A percentile compares a stretch with the other conserved stretches of the same genome.
Conservation (phyloP, 2,888 invertebrate species). For the Andrena fulva region DNA sequence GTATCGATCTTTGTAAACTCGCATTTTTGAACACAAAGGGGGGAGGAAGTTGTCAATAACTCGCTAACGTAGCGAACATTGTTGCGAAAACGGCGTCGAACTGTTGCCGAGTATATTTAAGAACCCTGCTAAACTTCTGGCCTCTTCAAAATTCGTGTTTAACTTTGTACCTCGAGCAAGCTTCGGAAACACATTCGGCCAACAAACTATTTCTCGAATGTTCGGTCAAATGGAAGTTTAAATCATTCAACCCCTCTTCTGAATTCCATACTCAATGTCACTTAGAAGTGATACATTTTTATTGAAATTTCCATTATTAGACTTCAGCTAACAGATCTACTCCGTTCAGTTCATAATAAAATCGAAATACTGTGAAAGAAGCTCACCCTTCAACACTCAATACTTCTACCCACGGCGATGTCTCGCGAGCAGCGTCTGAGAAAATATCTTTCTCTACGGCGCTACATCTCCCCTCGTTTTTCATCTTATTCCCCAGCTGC, state of each 20-base stretch:
- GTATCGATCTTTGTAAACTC: conserved; percentile 18
- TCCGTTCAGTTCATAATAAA: too few species aligned
- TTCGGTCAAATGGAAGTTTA: too few species aligned
- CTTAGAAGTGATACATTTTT: too few species aligned
- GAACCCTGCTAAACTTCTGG: neutral
- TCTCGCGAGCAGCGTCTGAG: neutral
- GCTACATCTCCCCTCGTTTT: neutral
- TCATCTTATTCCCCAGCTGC: neutral
- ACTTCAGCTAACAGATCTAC: too few species aligned
- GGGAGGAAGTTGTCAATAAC: conserved; percentile 4
- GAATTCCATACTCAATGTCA: too few species aligned
- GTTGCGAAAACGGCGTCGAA: neutral
- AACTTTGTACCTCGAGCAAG: too few species aligned
- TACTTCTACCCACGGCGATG: neutral
- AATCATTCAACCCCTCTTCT: too few species aligned
- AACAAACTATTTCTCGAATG: too few species aligned
- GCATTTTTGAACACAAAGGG: neutral
- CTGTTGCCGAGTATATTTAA: neutral
- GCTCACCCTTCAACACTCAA: neutral
- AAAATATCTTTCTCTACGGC: neutral
- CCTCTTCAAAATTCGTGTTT: neutral
- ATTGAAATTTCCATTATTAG: too few species aligned
- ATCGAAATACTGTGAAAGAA: neutral
- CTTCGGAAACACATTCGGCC: too few species aligned
- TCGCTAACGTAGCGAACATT: neutral